These are phyloP conservation scores for Paelopatides confundens DNA, from an alignment of 53 echinoderm and acorn worm species.

Conservation along the genomic window DNA sequence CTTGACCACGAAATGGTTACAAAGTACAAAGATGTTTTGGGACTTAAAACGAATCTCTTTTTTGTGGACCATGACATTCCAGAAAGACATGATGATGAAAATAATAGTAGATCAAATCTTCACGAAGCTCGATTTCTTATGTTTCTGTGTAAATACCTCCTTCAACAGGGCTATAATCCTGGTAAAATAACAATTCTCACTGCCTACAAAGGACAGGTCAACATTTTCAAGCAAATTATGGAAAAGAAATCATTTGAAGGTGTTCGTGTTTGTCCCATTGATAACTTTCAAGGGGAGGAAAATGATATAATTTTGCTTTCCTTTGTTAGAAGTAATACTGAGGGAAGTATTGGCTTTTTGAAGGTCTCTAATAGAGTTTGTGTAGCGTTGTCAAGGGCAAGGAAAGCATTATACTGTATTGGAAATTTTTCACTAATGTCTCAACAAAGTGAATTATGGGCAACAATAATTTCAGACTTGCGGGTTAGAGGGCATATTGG, in stretches of 20 bases:
- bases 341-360: conserved; percentile 87
- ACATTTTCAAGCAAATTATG: conserved; percentile 61
- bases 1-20: conserved; percentile 74
- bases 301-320: conserved; percentile 94
- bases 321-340: conserved; percentile 86
- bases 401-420: conserved; percentile 83
- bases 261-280: conserved; percentile 77
- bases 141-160: conserved; percentile 77
- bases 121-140: conserved; percentile 76
- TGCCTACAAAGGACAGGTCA: conserved; percentile 80
- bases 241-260: conserved; percentile 59
- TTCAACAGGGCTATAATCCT: conserved; percentile 83
- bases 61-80: conserved; percentile 74
- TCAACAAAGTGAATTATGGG: conserved; percentile 72
- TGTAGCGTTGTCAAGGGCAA: conserved; percentile 92
- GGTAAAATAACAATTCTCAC: conserved; percentile 85
- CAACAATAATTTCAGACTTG: conserved; percentile 69
- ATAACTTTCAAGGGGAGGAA: conserved; percentile 96
- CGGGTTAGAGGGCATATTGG: conserved; percentile 48
- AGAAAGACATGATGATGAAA: conserved; percentile 72
- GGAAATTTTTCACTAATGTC: conserved; percentile 83
- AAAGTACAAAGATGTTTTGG: conserved; percentile 67
- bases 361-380: conserved; percentile 89
- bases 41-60: conserved; percentile 75
- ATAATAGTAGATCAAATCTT: conserved; percentile 79